A percentile compares a stretch with the other conserved stretches of the same genome.
phyloP scores from a whole-genome alignment of 2,888 invertebrate species.

The Slavum lentiscoides region DNA sequence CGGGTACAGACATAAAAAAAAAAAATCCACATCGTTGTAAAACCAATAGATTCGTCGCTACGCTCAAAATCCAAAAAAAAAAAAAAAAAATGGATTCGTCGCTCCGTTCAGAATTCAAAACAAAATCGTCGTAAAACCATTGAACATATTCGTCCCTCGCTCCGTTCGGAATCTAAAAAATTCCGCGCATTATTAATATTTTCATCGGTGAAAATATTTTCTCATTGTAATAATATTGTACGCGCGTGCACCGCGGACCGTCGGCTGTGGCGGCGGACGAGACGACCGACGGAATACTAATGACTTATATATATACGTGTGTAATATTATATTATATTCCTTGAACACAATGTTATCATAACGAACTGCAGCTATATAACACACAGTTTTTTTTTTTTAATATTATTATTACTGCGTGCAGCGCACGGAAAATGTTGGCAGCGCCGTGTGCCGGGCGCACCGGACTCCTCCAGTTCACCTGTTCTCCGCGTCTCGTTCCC shows the following conservation, averaged over 20 bases:
- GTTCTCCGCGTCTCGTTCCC: constrained; percentile 47
- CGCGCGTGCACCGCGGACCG: constrained; percentile 4
- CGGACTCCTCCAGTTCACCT: constrained; percentile 47
- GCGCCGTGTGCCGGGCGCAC: constrained; percentile 36
- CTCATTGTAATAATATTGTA: background rate
- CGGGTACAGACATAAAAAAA: too few species aligned
- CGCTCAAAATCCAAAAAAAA: too few species aligned
- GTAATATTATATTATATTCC: constrained; percentile 48
- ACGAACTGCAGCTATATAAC: background rate
- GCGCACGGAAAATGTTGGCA: constrained; percentile 25
- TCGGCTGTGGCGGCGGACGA: background rate
- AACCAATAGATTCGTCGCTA: too few species aligned
- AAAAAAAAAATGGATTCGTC: too few species aligned
- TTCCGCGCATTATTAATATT: too few species aligned
- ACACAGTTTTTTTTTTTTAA: too few species aligned
- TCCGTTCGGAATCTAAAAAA: too few species aligned
- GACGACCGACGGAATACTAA: constrained; percentile 48
- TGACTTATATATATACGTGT: constrained; percentile 24
- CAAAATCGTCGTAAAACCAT: too few species aligned
- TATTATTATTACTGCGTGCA: background rate
- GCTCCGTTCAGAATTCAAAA: too few species aligned
- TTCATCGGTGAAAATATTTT: too few species aligned
- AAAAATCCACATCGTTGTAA: too few species aligned
- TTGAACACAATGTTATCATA: constrained; percentile 19
- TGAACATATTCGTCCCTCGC: too few species aligned